Evolutionary conservation across 2,797 vertebrate genomes (phyloP).

Genomic region (Morelia viridis): DNA sequence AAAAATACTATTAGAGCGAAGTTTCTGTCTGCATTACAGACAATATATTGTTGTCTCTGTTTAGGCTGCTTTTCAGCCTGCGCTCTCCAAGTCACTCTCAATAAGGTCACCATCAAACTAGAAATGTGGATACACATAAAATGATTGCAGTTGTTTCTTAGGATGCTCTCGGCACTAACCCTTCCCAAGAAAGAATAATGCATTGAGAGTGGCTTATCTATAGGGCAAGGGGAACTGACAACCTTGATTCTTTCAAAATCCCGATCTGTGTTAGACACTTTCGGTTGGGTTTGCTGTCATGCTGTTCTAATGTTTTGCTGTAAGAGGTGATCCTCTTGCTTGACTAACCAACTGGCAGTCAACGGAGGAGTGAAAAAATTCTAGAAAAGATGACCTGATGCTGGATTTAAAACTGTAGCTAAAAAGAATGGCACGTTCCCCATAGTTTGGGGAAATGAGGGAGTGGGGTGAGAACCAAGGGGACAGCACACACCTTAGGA

Average conservation of each 20-base stretch:
- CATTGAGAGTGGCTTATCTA: background rate
- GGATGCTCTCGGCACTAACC: background rate
- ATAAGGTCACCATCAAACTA: background rate
- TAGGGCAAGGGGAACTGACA: background rate
- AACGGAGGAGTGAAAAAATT: background rate
- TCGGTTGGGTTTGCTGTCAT: no score
- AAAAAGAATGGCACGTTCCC: background rate
- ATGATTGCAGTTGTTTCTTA: background rate
- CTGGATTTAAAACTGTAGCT: background rate
- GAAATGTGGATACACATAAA: background rate
- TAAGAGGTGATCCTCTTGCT: background rate
- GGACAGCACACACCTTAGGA: background rate
- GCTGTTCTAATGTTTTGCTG: background rate
- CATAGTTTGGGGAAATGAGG: background rate
- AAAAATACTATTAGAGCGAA: background rate
- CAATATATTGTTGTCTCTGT: background rate
- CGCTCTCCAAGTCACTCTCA: background rate
- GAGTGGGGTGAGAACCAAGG: background rate
- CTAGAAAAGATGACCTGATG: background rate
- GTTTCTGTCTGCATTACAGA: background rate
- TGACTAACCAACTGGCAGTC: background rate
- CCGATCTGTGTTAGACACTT: background rate
- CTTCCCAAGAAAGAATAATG: background rate
- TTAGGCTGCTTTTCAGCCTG: background rate
- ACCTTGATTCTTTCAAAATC: background rate